Conservation (phyloP, 2,113 vertebrate species). For the Pangasianodon hypophthalmus region DNA sequence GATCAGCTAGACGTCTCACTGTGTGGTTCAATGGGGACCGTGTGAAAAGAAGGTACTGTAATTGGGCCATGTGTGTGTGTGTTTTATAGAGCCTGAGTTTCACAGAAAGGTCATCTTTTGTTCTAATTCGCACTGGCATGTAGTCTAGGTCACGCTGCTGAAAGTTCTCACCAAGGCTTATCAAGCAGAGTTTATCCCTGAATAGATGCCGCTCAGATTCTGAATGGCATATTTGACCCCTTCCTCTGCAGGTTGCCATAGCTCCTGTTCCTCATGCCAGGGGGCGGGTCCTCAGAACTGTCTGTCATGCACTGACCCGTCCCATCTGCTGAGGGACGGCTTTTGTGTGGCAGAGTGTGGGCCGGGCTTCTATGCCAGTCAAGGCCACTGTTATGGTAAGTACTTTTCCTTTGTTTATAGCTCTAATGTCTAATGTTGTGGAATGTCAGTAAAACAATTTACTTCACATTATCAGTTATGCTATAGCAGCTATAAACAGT, state of each 20-base stretch:
- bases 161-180: conserved; percentile 37
- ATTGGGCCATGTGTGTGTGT: not conserved
- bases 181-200: conserved; percentile 35
- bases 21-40: conserved; percentile 21
- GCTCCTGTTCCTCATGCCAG: conserved; percentile 80
- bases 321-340: conserved; percentile 73
- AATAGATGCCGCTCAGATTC: not conserved
- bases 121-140: conserved; percentile 34
- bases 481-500: not conserved
- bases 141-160: conserved; percentile 16
- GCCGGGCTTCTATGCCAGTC: conserved; percentile 72
- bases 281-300: conserved; percentile 80
- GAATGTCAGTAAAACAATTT: not conserved
- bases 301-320: conserved; percentile 74
- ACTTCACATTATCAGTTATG: not conserved
- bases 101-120: conserved; percentile 52
- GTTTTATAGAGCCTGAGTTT: not conserved
- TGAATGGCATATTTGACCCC: conserved; percentile 31
- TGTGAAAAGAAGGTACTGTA: conserved; percentile 9
- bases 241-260: conserved; percentile 79
- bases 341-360: conserved; percentile 80
- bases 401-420: not conserved
- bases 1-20: not conserved
- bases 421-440: not conserved
- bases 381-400: conserved; percentile 82